A percentile compares a stretch with the other conserved stretches of the same genome.
Conservation (phyloP, 2,888 invertebrate species). For the Andrena haemorrhoa region DNA sequence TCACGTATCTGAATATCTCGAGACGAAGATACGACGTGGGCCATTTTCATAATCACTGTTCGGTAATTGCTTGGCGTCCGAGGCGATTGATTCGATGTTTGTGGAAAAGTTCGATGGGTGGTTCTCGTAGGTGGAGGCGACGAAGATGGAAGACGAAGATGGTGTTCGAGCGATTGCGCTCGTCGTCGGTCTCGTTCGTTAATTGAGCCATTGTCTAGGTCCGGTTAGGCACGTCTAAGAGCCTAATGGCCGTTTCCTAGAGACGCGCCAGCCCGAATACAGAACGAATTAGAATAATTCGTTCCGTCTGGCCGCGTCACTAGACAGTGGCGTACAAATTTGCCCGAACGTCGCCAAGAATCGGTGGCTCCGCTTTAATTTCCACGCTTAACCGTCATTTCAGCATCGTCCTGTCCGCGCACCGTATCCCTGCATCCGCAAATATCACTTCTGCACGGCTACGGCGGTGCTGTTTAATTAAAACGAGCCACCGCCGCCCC, state of each 20-base stretch:
- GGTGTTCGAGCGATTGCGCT: slow-evolving; percentile 54
- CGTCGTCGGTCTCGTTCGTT: slow-evolving; percentile 57
- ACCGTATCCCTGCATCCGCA: slow-evolving; percentile 8
- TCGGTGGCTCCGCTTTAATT: slow-evolving; percentile 46
- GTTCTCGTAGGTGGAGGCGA: slow-evolving; percentile 7
- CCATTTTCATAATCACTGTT: too few relatives aligned
- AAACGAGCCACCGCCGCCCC: slow-evolving; percentile 2
- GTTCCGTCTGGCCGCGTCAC: slow-evolving; percentile 78
- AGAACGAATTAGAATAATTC: slow-evolving; percentile 81
- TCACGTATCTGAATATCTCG: too few relatives aligned
- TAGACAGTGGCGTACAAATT: slow-evolving; percentile 38
- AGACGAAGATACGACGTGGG: too few relatives aligned
- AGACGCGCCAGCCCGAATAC: slow-evolving; percentile 78
- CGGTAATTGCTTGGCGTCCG: too few relatives aligned
- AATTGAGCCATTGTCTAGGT: slow-evolving; percentile 76
- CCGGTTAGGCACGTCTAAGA: slow-evolving; percentile 74
- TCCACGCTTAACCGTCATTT: slow-evolving; percentile 20
- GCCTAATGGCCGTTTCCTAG: slow-evolving; percentile 79
- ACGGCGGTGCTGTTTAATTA: slow-evolving; percentile 32
- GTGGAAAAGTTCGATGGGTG: slow-evolving; percentile 14
- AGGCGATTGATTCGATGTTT: too few relatives aligned
- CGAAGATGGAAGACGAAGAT: slow-evolving; percentile 6
- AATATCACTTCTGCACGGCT: slow-evolving; percentile 24
- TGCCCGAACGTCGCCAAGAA: slow-evolving; percentile 19
- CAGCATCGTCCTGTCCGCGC: not conserved